Conservation (phyloP, 2,888 invertebrate genomes). For the Calliphora vomitoria region DNA sequence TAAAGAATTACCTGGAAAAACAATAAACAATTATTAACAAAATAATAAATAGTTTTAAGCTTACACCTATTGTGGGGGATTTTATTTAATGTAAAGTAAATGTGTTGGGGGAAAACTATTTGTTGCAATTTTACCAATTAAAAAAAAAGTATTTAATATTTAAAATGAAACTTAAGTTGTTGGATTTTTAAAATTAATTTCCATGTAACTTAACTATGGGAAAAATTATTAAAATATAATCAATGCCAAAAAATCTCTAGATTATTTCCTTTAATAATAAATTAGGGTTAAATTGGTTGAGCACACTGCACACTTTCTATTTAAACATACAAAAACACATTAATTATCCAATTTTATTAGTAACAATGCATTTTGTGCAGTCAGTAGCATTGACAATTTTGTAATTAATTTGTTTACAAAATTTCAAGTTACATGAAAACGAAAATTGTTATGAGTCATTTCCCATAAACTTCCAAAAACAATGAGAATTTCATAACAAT, state of each 20-base stretch:
- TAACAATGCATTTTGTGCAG: background rate
- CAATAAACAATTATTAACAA: slow-evolving; percentile 5
- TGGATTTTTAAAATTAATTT: too few relatives aligned
- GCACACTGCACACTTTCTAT: too few relatives aligned
- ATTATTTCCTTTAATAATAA: background rate
- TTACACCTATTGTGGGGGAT: background rate
- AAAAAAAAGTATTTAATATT: background rate
- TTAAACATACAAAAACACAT: background rate
- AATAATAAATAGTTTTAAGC: slow-evolving; percentile 21
- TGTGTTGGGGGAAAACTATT: background rate
- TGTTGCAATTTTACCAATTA: background rate
- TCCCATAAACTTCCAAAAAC: background rate
- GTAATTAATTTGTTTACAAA: too few relatives aligned
- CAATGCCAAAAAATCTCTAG: background rate
- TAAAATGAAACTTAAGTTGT: background rate
- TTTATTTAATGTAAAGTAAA: background rate
- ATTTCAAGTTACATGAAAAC: background rate
- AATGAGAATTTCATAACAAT: background rate
- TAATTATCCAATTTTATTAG: background rate
- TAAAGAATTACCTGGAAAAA: background rate
- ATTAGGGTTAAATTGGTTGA: background rate
- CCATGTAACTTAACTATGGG: background rate
- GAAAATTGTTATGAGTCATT: background rate
- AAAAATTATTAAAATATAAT: background rate
- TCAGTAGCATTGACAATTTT: too few relatives aligned